phyloP scores from a whole-genome alignment of 2,888 invertebrate genomes.

The Tachina grossa region DNA sequence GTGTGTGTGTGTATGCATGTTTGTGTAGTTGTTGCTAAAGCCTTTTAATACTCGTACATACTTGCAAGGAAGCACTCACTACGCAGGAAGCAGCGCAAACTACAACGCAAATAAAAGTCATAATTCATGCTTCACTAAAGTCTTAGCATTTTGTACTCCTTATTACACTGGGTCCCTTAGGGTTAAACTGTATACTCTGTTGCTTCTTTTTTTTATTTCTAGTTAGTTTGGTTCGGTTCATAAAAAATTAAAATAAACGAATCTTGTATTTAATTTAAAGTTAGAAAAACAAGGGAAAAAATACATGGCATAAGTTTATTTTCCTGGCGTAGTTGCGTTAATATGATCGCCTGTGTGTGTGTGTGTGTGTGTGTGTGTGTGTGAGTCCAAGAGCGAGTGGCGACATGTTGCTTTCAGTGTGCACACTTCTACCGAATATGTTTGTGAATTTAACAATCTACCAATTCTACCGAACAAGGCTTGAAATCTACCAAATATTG shows the following conservation, averaged over 20 bases:
- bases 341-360: neutral
- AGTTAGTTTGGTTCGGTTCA: slow-evolving; percentile 22
- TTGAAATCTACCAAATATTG: no score
- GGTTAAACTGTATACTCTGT: slow-evolving; percentile 65
- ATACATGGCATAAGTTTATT: slow-evolving; percentile 33
- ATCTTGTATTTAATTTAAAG: slow-evolving; percentile 43
- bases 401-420: slow-evolving; percentile 70
- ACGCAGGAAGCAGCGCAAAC: slow-evolving; percentile 60
- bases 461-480: no score
- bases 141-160: slow-evolving; percentile 52
- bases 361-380: slow-evolving; percentile 17
- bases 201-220: slow-evolving; percentile 54
- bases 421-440: no score
- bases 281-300: slow-evolving; percentile 29
- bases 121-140: slow-evolving; percentile 62
- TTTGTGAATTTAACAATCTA: no score
- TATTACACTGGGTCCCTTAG: slow-evolving; percentile 51
- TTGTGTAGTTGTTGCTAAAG: neutral
- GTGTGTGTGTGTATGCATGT: neutral
- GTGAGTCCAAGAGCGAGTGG: slow-evolving; percentile 44
- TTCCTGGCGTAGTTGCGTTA: neutral
- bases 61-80: slow-evolving; percentile 36
- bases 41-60: neutral
- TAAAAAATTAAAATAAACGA: slow-evolving; percentile 3
- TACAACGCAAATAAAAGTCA: slow-evolving; percentile 66